Base-by-base conservation (phyloP, 2,113 vertebrate species). In the Gymnobelideus leadbeateri region DNA sequence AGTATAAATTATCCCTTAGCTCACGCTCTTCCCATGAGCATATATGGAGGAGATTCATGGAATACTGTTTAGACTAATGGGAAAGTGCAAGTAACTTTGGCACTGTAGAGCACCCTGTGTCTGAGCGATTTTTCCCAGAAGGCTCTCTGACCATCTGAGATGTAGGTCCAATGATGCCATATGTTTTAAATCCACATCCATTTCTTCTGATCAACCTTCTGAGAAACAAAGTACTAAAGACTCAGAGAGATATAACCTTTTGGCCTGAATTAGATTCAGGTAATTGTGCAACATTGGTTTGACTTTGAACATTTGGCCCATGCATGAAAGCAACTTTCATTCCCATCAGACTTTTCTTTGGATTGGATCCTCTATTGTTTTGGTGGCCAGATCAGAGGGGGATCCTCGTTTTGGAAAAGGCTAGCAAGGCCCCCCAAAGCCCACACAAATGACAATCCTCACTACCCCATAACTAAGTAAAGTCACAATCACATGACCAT, bases 1-100 rank as follows among this genome's bases (percentile, higher is more conserved):
- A 96, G 54, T 93, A 94, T 97, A 97, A 98, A 98, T 98, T 96
- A 97, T 95, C 61, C 91, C 46, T 96, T 96, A 92, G 92, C 89
- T 91, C 94, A 97, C 94, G 91, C 93, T 97, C 92, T 96, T 95
- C 95, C 96, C 91, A 91, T 96, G 96, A 95, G 93, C 2, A 95
- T 93, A 97, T 94, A 93, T 77, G 96, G 61, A 54, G 23, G 51
- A 89, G 95, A 95, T 96, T 95, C 97, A 50, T 50, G 12, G 24
- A 49, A 47, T 90, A 90, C 12, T 90, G 10, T 51, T 90, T 49
- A 49, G 46, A 51, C 49, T 90, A 47, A 90, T 90, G 49, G 49
- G 26, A 51, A 14, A 90, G 16, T 19, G 9, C 47, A 28, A 49
- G 89, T 49, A 28, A 90, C 37, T 84, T 84, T 84, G 37, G 68